Evolutionary conservation across 2,113 vertebrate species (phyloP).

Genomic region (Phrynocephalus versicolor): DNA sequence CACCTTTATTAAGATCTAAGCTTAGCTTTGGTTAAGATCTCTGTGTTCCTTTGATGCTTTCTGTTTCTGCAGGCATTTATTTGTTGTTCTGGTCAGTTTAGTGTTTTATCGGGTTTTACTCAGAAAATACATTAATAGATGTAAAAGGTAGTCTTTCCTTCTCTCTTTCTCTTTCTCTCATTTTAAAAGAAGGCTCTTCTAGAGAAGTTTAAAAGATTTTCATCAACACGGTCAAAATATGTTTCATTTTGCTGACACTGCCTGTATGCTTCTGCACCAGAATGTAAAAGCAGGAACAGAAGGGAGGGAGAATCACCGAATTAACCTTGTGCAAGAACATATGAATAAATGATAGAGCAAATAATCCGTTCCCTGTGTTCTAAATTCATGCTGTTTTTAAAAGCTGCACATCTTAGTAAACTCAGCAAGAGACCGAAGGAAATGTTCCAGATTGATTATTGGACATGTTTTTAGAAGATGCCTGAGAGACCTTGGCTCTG

Average conservation of each 20-base stretch:
- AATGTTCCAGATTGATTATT: conserved; percentile 3
- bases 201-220: conserved; percentile 5
- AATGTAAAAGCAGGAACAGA: not conserved
- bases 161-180: not conserved
- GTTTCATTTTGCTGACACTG: conserved; percentile 38
- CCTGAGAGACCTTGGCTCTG: not conserved
- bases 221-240: conserved; percentile 29
- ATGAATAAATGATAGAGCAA: conserved; percentile 43
- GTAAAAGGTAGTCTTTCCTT: not conserved
- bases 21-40: not conserved
- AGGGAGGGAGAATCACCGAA: conserved; percentile 15
- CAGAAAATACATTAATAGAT: conserved; percentile 4
- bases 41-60: not conserved
- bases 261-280: conserved; percentile 3
- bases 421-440: not conserved
- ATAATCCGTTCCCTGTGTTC: conserved; percentile 20
- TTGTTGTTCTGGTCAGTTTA: conserved; percentile 9
- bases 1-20: not conserved
- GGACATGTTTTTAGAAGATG: conserved; percentile 22
- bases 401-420: not conserved
- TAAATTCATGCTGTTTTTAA: conserved; percentile 22
- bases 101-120: conserved; percentile 12
- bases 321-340: conserved; percentile 35
- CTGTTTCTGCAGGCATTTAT: not conserved
- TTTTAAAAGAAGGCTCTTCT: not conserved